Conservation (phyloP, 1,140 invertebrate species). For the Bombus terrestris region DNA sequence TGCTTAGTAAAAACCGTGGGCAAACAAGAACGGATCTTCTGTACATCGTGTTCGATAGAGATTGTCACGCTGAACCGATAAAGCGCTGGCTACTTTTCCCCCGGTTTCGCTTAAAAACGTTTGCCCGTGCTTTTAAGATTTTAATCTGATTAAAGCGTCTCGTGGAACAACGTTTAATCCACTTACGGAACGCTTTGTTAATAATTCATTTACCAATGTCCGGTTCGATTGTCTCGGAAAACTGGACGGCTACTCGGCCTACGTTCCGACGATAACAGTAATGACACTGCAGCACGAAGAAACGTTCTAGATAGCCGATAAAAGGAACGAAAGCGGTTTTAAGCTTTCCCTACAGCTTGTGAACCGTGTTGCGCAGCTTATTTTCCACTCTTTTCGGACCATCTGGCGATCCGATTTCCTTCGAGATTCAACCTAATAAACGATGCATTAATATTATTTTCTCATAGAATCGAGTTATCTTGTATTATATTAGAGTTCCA, state of each 20-base stretch:
- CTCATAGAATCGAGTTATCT: too few species aligned
- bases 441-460: not conserved
- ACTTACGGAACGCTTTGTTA: not conserved
- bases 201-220: slow-evolving; percentile 9
- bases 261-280: not conserved
- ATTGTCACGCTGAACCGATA: too few species aligned
- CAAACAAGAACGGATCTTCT: too few species aligned
- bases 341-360: too few species aligned
- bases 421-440: too few species aligned
- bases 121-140: slow-evolving; percentile 14
- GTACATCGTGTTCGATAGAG: not conserved
- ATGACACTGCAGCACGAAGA: not conserved
- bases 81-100: not conserved
- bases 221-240: not conserved
- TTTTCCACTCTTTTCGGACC: too few species aligned
- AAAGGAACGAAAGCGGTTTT: not conserved
- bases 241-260: not conserved
- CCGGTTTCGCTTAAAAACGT: not conserved
- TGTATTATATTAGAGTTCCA: too few species aligned
- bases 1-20: too few species aligned
- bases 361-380: not conserved
- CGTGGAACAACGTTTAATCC: slow-evolving; percentile 7
- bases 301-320: not conserved
- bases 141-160: slow-evolving; percentile 15
- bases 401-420: too few species aligned